A percentile compares a stretch with the other conserved stretches of the same genome.
Conservation (phyloP, 30 jellyfish, hydroid and myxozoan genomes). For the Mastigias papua region DNA sequence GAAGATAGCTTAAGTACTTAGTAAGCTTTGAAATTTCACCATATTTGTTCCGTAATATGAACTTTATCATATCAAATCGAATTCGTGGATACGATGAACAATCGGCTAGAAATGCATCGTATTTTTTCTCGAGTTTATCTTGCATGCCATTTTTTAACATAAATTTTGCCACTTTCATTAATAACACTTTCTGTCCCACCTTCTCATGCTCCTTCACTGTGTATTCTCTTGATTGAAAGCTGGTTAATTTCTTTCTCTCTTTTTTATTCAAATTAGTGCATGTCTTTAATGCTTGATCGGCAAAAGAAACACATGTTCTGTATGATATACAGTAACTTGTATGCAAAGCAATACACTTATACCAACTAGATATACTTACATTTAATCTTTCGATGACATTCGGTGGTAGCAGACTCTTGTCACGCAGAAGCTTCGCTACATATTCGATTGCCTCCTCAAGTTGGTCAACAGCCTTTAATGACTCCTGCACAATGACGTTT, state of each 20-base stretch:
- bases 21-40: background rate
- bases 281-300: background rate
- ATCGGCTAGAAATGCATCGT: background rate
- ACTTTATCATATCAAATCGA: background rate
- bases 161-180: background rate
- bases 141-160: background rate
- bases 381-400: background rate
- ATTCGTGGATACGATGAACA: background rate
- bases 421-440: background rate
- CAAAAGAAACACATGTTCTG: background rate
- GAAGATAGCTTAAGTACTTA: background rate
- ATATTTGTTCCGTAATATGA: background rate
- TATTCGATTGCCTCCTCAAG: background rate
- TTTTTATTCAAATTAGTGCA: background rate
- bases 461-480: background rate
- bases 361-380: background rate
- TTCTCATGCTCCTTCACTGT: background rate
- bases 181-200: background rate
- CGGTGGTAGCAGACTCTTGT: background rate
- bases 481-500: background rate
- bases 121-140: conserved; percentile 6
- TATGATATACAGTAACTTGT: background rate
- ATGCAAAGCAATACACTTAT: background rate
- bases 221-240: background rate
- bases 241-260: background rate